Evolutionary conservation across 1,140 invertebrate genomes (phyloP).

Genomic region (Oscheius sp.): DNA sequence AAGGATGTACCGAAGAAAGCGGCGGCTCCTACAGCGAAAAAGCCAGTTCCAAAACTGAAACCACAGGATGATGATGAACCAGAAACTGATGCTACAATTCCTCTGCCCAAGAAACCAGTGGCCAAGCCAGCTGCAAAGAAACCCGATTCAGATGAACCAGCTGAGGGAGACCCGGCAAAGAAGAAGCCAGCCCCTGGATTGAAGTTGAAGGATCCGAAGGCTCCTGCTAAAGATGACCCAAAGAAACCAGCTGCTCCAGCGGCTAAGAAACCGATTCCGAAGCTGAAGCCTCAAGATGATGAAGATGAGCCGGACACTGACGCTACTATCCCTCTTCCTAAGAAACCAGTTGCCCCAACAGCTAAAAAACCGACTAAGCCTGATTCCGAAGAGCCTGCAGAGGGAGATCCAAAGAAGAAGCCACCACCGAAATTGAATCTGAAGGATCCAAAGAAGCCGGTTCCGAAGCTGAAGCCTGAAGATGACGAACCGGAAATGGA

Average conservation of each 20-base stretch:
- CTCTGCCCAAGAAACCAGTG: not conserved
- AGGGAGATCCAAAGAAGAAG: not conserved
- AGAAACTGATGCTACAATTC: not conserved
- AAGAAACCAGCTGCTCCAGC: not conserved
- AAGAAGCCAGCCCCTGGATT: not conserved
- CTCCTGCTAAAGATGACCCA: not conserved
- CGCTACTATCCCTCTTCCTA: slow-evolving; percentile 8
- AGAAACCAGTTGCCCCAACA: not conserved
- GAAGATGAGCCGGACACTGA: slow-evolving; percentile 3
- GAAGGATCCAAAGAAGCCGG: slow-evolving; percentile 2
- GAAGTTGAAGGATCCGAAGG: slow-evolving; percentile 6
- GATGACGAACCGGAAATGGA: not conserved
- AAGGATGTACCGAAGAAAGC: not conserved
- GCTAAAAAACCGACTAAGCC: not conserved
- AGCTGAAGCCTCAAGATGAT: not conserved
- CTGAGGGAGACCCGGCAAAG: not conserved
- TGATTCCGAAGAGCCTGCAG: slow-evolving; percentile 5
- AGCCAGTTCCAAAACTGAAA: not conserved
- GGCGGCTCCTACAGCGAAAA: not conserved
- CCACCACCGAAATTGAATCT: not conserved
- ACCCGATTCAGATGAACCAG: not conserved
- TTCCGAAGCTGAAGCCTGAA: not conserved
- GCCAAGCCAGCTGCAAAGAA: not conserved
- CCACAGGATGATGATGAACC: not conserved
- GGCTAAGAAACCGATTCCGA: not conserved